phyloP scores from a whole-genome alignment of 2,797 vertebrate genomes.

The Scyliorhinus canicula region DNA sequence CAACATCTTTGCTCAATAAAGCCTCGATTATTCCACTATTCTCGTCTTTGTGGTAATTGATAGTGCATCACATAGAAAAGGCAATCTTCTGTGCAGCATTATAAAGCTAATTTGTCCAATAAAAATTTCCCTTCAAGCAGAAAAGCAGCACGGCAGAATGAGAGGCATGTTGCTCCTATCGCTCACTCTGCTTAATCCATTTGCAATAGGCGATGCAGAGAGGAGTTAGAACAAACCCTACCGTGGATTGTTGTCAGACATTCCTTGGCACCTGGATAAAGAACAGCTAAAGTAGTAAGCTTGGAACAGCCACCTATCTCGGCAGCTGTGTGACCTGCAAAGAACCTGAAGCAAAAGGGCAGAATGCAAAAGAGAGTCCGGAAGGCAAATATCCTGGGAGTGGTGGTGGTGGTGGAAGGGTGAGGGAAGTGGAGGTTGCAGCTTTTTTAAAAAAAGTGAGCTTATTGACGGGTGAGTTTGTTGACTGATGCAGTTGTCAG shows the following conservation, averaged over 20 bases:
- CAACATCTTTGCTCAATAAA: no score
- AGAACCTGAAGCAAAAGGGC: neutral
- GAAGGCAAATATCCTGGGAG: neutral
- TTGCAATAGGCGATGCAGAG: neutral
- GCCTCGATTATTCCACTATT: no score
- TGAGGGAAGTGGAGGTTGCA: no score
- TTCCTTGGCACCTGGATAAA: neutral
- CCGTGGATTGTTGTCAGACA: neutral
- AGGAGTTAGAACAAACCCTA: neutral
- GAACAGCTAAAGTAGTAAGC: neutral
- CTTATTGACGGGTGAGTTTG: no score
- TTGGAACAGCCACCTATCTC: neutral
- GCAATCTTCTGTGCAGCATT: neutral
- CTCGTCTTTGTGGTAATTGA: no score
- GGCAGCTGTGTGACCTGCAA: neutral
- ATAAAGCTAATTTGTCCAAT: neutral
- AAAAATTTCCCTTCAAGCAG: neutral
- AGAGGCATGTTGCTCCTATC: neutral
- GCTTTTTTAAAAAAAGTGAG: no score
- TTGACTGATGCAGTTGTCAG: neutral
- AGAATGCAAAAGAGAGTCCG: neutral
- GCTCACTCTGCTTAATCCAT: neutral
- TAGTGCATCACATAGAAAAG: no score
- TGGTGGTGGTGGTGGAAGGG: neutral
- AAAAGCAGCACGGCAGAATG: neutral